These are phyloP conservation scores for Apodemus agrarius DNA, from an alignment of 2,797 vertebrate genomes.

Conservation along the genomic window DNA sequence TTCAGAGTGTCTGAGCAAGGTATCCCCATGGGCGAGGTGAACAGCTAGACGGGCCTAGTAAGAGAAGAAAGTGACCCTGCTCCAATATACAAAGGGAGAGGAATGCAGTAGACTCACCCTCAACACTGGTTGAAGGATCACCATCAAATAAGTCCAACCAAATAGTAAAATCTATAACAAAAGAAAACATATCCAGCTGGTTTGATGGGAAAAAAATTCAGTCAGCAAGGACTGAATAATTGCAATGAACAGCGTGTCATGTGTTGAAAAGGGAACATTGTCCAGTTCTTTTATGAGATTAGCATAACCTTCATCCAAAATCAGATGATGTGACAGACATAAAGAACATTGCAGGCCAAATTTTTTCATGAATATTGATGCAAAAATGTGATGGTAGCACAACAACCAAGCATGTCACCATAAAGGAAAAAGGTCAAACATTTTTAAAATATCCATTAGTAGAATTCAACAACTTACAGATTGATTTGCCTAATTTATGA, in stretches of 20 bases:
- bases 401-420: background rate
- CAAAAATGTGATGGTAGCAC: slow-evolving; percentile 6
- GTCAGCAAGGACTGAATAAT: background rate
- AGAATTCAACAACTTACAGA: slow-evolving; percentile 29
- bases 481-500: background rate
- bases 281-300: background rate
- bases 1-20: background rate
- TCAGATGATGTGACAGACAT: slow-evolving; percentile 10
- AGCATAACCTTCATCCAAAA: slow-evolving; percentile 41
- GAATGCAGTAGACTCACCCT: background rate
- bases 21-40: background rate
- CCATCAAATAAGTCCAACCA: slow-evolving; percentile 1
- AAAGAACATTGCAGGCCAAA: slow-evolving; percentile 41
- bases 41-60: too few relatives aligned
- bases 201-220: slow-evolving; percentile 50
- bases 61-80: background rate
- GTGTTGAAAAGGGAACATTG: slow-evolving; percentile 23
- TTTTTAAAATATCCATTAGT: background rate
- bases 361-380: slow-evolving; percentile 38
- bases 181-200: background rate
- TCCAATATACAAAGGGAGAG: background rate
- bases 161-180: slow-evolving; percentile 29
- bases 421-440: background rate
- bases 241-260: background rate
- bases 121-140: background rate